Evolutionary conservation across 2,888 invertebrate species (phyloP), one percentile per base, ranked within the genome.

Genomic region (Plebejus argus): DNA sequence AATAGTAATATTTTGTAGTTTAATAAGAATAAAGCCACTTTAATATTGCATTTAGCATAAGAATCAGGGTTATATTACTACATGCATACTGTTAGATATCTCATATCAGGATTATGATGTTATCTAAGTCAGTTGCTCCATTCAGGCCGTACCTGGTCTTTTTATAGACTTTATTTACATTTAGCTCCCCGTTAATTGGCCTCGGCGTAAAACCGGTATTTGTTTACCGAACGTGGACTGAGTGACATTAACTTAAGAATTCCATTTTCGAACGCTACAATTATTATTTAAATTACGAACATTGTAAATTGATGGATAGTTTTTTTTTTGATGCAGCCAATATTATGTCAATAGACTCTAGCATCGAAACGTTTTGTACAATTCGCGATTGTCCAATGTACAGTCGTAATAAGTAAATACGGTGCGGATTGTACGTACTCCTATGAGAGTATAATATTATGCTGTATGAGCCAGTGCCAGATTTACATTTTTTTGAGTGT

Each of bases 91-190:
- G 53, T 53, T 53, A 10, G 15, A 49, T 1, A 53, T n/a, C n/a
- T n/a, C n/a, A n/a, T n/a, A n/a, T 53, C 18, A 53, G 53, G 53
- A 53, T 53, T 18, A 53, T 18, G 5, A 53, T 53, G 53, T 53
- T 53, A 58, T 20, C 58, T 58, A n/a, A 58, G 20, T 58, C 20
- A 23, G 20, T 23, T 12, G 12, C 82, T 82, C 79, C 79, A 82
- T 83, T 83, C 79, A 78, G 75, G 76, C 76, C 70, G 78, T 77
- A 76, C 33, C 33, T 76, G 35, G 75, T 78, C 61, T 78, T 79
- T 77, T 56, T 61, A 61, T 20, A 20, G 8, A 58, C 58, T 23
- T 61, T 61, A 61, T 61, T 61, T 61, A 61, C 61, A 23, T 61
- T 61, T 23, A 61, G 23, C 23, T 61, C 23, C 7, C 61, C 61